phyloP scores from a whole-genome alignment of 2,797 vertebrate genomes.

The Loris lydekkerianus region DNA sequence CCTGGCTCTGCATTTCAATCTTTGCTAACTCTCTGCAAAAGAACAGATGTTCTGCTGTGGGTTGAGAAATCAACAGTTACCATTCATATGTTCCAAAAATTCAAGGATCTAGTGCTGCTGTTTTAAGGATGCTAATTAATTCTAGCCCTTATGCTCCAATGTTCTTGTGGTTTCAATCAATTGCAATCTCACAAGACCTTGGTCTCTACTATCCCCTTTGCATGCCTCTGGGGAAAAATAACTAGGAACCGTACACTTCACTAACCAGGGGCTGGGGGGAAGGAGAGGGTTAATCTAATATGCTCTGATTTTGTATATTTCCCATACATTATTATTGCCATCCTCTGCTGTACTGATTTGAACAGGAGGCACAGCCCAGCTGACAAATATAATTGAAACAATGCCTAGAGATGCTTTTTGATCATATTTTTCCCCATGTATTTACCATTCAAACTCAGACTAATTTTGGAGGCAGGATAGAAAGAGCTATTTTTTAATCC shows the following conservation, averaged over 20 bases:
- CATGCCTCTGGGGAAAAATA: conserved; percentile 32
- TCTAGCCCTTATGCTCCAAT: conserved; percentile 79
- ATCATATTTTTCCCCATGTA: conserved; percentile 14
- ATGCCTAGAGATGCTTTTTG: conserved; percentile 52
- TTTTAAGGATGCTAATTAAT: conserved; percentile 84
- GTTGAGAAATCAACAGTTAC: conserved; percentile 85
- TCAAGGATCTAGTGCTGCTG: conserved; percentile 78
- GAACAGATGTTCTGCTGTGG: conserved; percentile 85
- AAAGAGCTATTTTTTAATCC: conserved; percentile 13
- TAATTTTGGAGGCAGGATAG: conserved; percentile 2
- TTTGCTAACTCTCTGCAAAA: conserved; percentile 69
- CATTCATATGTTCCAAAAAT: conserved; percentile 83
- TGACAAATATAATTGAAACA: conserved; percentile 29
- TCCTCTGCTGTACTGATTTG: not conserved
- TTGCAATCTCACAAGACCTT: conserved; percentile 64
- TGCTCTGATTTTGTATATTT: not conserved
- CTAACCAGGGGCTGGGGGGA: not conserved
- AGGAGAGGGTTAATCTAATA: not conserved
- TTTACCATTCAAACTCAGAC: conserved; percentile 19
- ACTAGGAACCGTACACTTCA: conserved; percentile 20
- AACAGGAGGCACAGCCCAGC: not conserved
- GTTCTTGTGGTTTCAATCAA: conserved; percentile 74
- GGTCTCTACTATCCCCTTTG: not conserved
- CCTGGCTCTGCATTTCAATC: conserved; percentile 74
- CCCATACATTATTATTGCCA: not conserved